Base-by-base conservation (phyloP, 2,888 invertebrate genomes). In the Pheosia gnoma region DNA sequence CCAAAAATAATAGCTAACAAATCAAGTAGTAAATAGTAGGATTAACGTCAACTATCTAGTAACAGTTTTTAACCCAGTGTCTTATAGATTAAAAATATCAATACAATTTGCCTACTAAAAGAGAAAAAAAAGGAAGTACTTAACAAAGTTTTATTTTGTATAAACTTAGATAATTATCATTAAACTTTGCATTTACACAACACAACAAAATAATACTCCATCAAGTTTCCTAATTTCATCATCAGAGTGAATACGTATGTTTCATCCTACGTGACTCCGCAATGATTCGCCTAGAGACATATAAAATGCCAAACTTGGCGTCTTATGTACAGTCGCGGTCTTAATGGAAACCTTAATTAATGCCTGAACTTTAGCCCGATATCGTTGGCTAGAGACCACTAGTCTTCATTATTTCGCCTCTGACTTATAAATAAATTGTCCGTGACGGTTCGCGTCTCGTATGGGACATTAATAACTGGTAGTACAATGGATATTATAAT, bases 401-500 rank as follows among this genome's bases (percentile, higher is more conserved):
- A 79, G 66, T 83, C 81, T 80, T 81, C 81, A 81, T 85, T 83
- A 83, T 71, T 74, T 71, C 60, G 67, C 74, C 75, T 64, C 67
- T 75, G 67, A 70, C 67, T 61, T 79, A 80, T 81, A 83, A 83
- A 86, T 81, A 86, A 82, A 87, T 87, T 85, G 83, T 72, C 81
- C 79, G 80, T 84, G 82, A 85, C 85, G 80, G 72, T 78, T 75
- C 65, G 68, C 72, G 73, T 82, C 79, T 84, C 80, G 66, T 70
- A 75, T 72, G 81, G 73, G 86, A 89, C 88, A 85, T 87, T 91
- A 90, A 91, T 91, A 90, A 84, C 87, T 85, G 78, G 86, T 88
- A 88, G 85, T 88, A 88, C 88, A 89, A 87, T 85, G 82, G 73
- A 79, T 71, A 86, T 90, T 89, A 89, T 81, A 90, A 89, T 89